phyloP scores from a whole-genome alignment of 2,113 vertebrate genomes.

The Dipodomys spectabilis region DNA sequence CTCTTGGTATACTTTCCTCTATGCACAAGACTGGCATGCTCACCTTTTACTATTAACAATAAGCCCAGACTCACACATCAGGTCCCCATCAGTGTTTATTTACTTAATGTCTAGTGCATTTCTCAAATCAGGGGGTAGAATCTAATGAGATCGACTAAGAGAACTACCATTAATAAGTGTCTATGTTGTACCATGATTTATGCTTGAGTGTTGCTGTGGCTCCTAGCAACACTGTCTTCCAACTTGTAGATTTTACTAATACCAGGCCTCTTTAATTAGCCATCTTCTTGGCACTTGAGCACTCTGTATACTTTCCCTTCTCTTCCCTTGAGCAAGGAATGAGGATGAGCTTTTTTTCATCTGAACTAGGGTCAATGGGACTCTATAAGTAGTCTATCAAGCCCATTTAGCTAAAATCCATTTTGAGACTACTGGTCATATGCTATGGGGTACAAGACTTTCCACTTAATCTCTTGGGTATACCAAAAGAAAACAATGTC shows the following conservation, averaged over 20 bases:
- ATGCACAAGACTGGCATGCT: accelerated
- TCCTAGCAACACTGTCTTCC: neutral
- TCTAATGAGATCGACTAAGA: neutral
- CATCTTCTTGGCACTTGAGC: neutral
- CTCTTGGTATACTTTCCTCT: neutral
- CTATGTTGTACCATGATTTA: neutral
- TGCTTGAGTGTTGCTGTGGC: neutral
- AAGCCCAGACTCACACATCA: neutral
- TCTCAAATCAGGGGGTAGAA: neutral
- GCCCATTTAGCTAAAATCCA: neutral
- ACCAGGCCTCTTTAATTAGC: accelerated
- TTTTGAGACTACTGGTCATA: neutral
- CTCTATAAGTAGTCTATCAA: no score
- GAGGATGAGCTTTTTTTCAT: neutral
- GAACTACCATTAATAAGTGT: neutral
- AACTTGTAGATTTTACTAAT: neutral
- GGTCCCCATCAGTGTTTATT: neutral
- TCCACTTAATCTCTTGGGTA: neutral
- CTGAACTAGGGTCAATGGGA: no score
- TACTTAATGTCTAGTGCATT: neutral
- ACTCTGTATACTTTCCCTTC: neutral
- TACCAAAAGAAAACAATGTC: neutral
- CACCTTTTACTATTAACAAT: neutral
- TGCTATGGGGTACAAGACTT: neutral
- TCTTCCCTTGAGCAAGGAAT: neutral